A percentile compares a stretch with the other conserved stretches of the same genome.
phyloP scores from a whole-genome alignment of 2,113 vertebrate genomes.

The Pycnonotus jocosus region DNA sequence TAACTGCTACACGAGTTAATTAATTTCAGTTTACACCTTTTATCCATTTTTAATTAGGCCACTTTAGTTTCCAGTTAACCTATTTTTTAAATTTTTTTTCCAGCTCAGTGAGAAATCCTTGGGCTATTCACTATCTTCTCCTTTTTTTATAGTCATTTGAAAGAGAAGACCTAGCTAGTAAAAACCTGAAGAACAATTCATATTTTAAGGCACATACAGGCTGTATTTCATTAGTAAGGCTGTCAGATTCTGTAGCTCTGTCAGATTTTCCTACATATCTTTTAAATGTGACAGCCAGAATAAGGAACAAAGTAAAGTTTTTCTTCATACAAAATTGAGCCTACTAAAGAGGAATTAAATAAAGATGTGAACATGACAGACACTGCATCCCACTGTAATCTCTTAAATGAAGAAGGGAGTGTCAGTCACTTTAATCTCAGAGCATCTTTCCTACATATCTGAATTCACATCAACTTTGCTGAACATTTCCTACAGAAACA shows the following conservation, averaged over 20 bases:
- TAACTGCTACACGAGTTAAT: not conserved
- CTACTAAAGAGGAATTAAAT: not conserved
- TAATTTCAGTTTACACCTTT: not conserved
- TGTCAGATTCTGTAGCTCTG: not conserved
- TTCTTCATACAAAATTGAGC: not conserved
- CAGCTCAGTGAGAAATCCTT: not conserved
- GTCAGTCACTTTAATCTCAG: not conserved
- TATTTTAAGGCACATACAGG: not conserved
- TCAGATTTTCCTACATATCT: not conserved
- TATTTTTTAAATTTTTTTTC: not conserved
- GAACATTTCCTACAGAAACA: not conserved
- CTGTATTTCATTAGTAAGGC: not conserved
- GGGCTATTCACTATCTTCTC: not conserved
- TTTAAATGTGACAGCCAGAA: not conserved
- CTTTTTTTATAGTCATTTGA: not conserved
- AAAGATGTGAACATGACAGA: not conserved
- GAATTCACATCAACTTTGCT: not conserved
- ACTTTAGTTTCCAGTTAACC: not conserved
- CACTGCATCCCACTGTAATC: not conserved
- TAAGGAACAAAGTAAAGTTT: not conserved
- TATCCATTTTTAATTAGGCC: not conserved
- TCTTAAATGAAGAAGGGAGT: not conserved
- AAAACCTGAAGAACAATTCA: not conserved
- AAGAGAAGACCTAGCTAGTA: not conserved
- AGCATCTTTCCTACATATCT: not conserved